Evolutionary conservation across 2,888 invertebrate genomes (phyloP).

Genomic region (Tachina lurida): DNA sequence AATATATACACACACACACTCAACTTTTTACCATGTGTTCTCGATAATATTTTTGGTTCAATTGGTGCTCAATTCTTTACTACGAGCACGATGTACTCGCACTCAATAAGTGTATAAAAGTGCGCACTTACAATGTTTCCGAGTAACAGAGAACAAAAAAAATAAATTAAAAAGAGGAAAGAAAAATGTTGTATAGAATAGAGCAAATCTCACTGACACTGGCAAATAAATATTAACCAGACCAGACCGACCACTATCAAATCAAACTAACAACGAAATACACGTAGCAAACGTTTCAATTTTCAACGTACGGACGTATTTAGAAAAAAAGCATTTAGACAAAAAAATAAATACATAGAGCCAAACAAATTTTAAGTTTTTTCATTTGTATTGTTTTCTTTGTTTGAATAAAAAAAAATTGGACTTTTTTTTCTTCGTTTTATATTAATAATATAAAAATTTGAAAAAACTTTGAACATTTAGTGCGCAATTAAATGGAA

Average conservation of each 20-base stretch:
- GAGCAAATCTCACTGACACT: constrained; percentile 55
- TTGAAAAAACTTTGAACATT: constrained; percentile 43
- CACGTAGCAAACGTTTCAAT: constrained; percentile 67
- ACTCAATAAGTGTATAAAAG: constrained; percentile 38
- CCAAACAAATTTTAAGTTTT: constrained; percentile 47
- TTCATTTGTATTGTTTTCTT: constrained; percentile 65
- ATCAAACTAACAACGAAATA: constrained; percentile 69
- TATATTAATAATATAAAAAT: constrained; percentile 35
- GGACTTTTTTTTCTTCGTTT: constrained; percentile 47
- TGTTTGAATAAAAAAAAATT: constrained; percentile 63
- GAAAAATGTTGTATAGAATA: constrained; percentile 5
- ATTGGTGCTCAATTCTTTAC: constrained; percentile 64
- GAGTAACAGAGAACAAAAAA: constrained; percentile 31
- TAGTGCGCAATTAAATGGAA: constrained; percentile 68
- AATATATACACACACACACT: constrained; percentile 61
- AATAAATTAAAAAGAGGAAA: constrained; percentile 33
- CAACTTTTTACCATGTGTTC: constrained; percentile 69
- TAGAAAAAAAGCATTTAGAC: constrained; percentile 45
- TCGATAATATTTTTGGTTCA: constrained; percentile 62
- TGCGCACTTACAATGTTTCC: constrained; percentile 66
- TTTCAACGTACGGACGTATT: constrained; percentile 69
- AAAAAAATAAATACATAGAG: constrained; percentile 21
- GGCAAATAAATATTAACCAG: constrained; percentile 52
- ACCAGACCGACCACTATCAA: constrained; percentile 63
- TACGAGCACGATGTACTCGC: too few relatives aligned